Base-by-base conservation (phyloP, 30 jellyfish, hydroid and myxozoan genomes). In the Calvadosia cruxmelitensis region DNA sequence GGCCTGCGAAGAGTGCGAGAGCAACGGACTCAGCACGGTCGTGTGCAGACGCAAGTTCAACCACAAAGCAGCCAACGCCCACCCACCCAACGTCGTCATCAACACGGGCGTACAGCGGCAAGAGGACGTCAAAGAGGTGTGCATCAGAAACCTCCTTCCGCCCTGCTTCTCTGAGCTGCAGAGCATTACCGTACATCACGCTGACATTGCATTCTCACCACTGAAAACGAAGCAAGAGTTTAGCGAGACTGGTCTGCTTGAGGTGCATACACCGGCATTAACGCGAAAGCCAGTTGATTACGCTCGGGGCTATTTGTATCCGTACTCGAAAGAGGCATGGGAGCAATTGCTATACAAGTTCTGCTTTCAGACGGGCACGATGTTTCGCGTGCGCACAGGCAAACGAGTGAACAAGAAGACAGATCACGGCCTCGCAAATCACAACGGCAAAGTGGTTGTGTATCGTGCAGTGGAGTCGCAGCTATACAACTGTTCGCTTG, bases 1-100 rank as follows among this genome's bases (percentile, higher is more conserved):
- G 16, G 99, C 93, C 13, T 91, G 99, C 72, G 73, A 66, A 3
- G 99, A 91, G 24, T 91, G 99, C 62, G 99, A 91, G 49, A 34
- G 67, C 34, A 77, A 78, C 3, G 99, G 99, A 3, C 33, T 53
- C 63, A 91, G 99, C 67, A 91, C 99, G 0, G 99, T 91, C 13
- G 95, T 82, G 0, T 91, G 99, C 70, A 81, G 99, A n/a, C 49
- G 99, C 15, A 91, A 91, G 49, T 28, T 50, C 31, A 85, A 78
- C 74, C 99, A 91, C 80, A 78, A 93, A 36, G 93, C 88, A n/a
- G 94, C 93, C 29, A 91, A 91, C 51, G 99, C 99, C 31, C 93
- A 75, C 50, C 95, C 99, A 28, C 77, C 93, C 15, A 91, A 91
- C 71, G 78, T 91, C 33, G 99, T 91, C 24, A 82, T 91, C 68